Evolutionary conservation across 2,113 vertebrate genomes (phyloP).

Genomic region (Myxocyprinus asiaticus): DNA sequence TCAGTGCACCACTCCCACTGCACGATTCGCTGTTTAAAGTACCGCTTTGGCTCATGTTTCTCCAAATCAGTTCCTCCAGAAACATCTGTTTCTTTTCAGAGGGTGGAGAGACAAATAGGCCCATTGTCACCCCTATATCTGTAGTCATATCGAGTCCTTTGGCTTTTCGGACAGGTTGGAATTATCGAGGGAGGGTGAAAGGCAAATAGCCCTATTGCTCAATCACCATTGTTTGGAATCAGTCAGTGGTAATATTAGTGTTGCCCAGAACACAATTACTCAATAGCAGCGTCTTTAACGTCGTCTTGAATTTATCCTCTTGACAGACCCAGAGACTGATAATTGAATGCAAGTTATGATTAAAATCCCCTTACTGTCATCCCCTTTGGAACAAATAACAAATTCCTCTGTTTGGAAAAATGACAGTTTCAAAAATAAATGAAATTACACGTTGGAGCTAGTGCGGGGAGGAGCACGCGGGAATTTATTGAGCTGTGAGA

Average conservation of each 20-base stretch:
- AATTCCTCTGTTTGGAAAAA: conserved; percentile 93
- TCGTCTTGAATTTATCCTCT: conserved; percentile 91
- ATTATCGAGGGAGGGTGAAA: conserved; percentile 57
- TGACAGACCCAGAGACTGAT: conserved; percentile 90
- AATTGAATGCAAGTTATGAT: conserved; percentile 97
- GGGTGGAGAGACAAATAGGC: conserved; percentile 58
- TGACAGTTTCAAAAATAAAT: conserved; percentile 97
- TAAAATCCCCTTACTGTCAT: conserved; percentile 94
- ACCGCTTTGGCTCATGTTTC: conserved; percentile 50
- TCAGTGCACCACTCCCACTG: conserved; percentile 53
- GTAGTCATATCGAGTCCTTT: conserved; percentile 59
- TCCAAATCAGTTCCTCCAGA: conserved; percentile 54
- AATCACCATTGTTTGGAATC: conserved; percentile 66
- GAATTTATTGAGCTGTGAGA: conserved; percentile 96
- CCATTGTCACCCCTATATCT: conserved; percentile 57
- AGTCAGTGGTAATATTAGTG: conserved; percentile 81
- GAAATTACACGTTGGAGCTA: conserved; percentile 93
- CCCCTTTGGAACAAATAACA: conserved; percentile 90
- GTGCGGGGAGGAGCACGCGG: conserved; percentile 79
- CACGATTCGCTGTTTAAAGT: conserved; percentile 38
- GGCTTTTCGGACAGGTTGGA: conserved; percentile 60
- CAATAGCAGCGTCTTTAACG: conserved; percentile 88
- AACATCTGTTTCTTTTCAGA: conserved; percentile 63
- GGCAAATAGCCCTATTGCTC: conserved; percentile 59
- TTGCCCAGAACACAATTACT: conserved; percentile 89